phyloP scores from a whole-genome alignment of 2,113 vertebrate genomes.

The Seriola quinqueradiata region DNA sequence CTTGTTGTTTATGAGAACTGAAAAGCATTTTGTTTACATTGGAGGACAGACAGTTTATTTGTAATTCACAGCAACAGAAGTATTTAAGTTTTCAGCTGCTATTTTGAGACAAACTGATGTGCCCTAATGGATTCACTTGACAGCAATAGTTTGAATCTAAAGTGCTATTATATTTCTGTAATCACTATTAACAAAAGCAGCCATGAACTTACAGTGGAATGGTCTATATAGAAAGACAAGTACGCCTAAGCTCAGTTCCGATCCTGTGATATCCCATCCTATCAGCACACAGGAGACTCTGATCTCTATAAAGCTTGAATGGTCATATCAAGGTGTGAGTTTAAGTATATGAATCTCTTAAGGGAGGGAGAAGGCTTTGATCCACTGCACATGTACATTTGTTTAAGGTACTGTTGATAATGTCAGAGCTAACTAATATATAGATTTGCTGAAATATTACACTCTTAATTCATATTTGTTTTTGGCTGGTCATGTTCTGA shows the following conservation, averaged over 20 bases:
- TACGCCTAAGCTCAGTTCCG: background rate
- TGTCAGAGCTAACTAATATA: background rate
- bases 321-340: slow-evolving; percentile 1
- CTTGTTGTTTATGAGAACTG: slow-evolving; percentile 68
- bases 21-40: slow-evolving; percentile 80
- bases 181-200: slow-evolving; percentile 27
- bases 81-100: slow-evolving; percentile 39
- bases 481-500: background rate
- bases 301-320: background rate
- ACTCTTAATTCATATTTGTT: background rate
- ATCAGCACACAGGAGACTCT: slow-evolving; percentile 1
- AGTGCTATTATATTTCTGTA: slow-evolving; percentile 14
- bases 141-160: slow-evolving; percentile 36
- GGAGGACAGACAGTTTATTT: slow-evolving; percentile 71
- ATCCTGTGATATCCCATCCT: background rate
- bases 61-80: slow-evolving; percentile 55
- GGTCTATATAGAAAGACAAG: slow-evolving; percentile 14
- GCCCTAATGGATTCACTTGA: slow-evolving; percentile 54
- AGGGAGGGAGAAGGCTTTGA: background rate
- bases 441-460: background rate
- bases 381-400: background rate
- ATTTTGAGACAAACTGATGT: slow-evolving; percentile 54
- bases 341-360: background rate
- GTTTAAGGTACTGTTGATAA: no score
- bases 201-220: background rate